A percentile compares a stretch with the other conserved stretches of the same genome.
phyloP scores from a whole-genome alignment of 2,888 invertebrate species.

The Troides oblongomaculatus region DNA sequence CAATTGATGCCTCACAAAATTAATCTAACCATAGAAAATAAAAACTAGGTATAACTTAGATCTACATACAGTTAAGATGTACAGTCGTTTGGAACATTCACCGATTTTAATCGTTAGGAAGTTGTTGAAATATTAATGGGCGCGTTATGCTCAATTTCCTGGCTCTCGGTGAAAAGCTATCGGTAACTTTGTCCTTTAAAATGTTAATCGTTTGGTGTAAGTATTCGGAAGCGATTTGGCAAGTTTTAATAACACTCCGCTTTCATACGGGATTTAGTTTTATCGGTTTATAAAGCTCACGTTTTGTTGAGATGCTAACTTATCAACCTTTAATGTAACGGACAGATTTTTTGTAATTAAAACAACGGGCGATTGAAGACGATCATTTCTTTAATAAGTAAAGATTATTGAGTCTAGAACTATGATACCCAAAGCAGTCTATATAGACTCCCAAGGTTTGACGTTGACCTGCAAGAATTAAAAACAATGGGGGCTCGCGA shows the following conservation, averaged over 20 bases:
- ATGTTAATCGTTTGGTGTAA: constrained; percentile 37
- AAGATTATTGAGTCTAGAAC: too few relatives aligned
- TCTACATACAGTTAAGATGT: constrained; percentile 11
- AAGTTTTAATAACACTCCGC: constrained; percentile 30
- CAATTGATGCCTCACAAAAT: too few relatives aligned
- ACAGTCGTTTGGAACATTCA: constrained; percentile 18
- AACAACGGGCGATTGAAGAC: too few relatives aligned
- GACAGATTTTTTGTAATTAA: too few relatives aligned
- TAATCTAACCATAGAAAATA: too few relatives aligned
- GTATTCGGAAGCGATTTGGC: constrained; percentile 35
- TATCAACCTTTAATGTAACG: too few relatives aligned
- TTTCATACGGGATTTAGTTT: constrained; percentile 13
- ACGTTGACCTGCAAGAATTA: too few relatives aligned
- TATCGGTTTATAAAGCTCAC: background rate
- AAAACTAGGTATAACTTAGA: background rate
- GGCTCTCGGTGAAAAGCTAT: constrained; percentile 70
- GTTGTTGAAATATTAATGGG: constrained; percentile 75
- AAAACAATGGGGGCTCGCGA: too few relatives aligned
- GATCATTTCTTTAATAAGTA: too few relatives aligned
- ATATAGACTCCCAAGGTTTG: too few relatives aligned
- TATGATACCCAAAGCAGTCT: too few relatives aligned
- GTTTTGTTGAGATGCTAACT: background rate
- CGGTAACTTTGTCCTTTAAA: constrained; percentile 63
- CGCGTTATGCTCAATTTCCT: constrained; percentile 77
- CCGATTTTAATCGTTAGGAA: constrained; percentile 62